These are phyloP conservation scores for Sinodicranocentrus sp. DNA, from an alignment of 2,888 invertebrate genomes.

Conservation along the genomic window DNA sequence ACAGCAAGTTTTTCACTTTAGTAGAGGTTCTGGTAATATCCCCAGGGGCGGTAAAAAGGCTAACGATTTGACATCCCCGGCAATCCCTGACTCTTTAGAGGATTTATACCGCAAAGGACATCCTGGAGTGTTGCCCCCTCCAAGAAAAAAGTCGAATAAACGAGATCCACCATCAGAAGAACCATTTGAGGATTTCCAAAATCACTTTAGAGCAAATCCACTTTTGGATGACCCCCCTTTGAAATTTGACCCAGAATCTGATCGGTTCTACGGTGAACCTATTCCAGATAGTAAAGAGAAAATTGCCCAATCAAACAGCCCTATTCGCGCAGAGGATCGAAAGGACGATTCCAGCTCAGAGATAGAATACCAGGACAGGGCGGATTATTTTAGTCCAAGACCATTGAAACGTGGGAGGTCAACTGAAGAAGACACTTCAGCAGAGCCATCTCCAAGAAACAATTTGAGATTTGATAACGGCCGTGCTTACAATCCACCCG, in stretches of 20 bases:
- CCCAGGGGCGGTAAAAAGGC: neutral
- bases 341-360: slow-evolving; percentile 14
- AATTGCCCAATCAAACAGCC: slow-evolving; percentile 48
- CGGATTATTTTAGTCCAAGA: neutral
- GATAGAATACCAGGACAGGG: slow-evolving; percentile 5
- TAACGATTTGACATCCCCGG: slow-evolving; percentile 37
- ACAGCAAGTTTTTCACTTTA: slow-evolving; percentile 21
- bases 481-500: slow-evolving; percentile 44
- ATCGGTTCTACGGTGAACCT: slow-evolving; percentile 68
- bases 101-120: slow-evolving; percentile 62
- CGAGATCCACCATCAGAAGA: slow-evolving; percentile 19
- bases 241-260: slow-evolving; percentile 69
- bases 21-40: neutral
- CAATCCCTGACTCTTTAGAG: slow-evolving; percentile 33
- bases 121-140: slow-evolving; percentile 66
- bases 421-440: neutral
- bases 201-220: slow-evolving; percentile 54
- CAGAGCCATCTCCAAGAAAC: slow-evolving; percentile 18
- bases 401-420: slow-evolving; percentile 10
- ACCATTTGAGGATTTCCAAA: slow-evolving; percentile 33
- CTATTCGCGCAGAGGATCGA: slow-evolving; percentile 33
- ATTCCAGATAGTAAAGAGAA: slow-evolving; percentile 54
- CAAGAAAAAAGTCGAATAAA: neutral
- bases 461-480: slow-evolving; percentile 21
- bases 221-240: slow-evolving; percentile 60